Evolutionary conservation across 2,797 vertebrate genomes (phyloP), one percentile per base, ranked within the genome.

Genomic region (Gallinago nigripennis): DNA sequence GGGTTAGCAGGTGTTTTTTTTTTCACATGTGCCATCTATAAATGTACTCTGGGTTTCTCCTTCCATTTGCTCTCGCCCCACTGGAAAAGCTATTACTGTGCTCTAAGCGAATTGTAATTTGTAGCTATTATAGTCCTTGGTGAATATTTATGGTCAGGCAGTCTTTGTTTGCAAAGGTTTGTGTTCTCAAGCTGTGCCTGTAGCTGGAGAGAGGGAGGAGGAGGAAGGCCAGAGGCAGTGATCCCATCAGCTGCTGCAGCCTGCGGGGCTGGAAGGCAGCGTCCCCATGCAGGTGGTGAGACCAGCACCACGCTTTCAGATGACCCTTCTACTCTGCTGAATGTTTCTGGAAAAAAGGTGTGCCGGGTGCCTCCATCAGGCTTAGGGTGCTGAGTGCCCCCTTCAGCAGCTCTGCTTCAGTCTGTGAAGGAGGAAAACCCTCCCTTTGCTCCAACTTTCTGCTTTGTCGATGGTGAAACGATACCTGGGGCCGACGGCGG

Each of bases 401-500:
- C 43, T 23, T 77, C 63, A n/a, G 1, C 19, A 86, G 53, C 54
- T 68, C 33, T 33, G 50, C 54, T 77, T 75, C 23, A 5, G 24
- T 5, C 72, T 60, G 43, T 51, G 24, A 48, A 15, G 60, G 33
- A 35, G n/a, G 8, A 65, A 24, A 33, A 5, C 56, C 5, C 33
- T 27, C 65, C 2, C 2, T 11, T 61, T 79, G 46, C 63, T 25
- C 21, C 5, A 1, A 16, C 54, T 45, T 68, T 76, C 66, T 78
- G 48, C 81, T 71, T 35, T 77, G 75, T 14, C 43, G 12, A 58
- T 3, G 0, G 11, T 37, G 79, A 60, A 60, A 39, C 3, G 4
- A 14, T 19, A 1, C 14, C 66, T 41, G 57, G 39, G 48, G 33
- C 54, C 0, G 0, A 28, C 16, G 0, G 0, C 6, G 0, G 51